Evolutionary conservation across 2,888 invertebrate genomes (phyloP).

Genomic region (Zootermopsis nevadensis): DNA sequence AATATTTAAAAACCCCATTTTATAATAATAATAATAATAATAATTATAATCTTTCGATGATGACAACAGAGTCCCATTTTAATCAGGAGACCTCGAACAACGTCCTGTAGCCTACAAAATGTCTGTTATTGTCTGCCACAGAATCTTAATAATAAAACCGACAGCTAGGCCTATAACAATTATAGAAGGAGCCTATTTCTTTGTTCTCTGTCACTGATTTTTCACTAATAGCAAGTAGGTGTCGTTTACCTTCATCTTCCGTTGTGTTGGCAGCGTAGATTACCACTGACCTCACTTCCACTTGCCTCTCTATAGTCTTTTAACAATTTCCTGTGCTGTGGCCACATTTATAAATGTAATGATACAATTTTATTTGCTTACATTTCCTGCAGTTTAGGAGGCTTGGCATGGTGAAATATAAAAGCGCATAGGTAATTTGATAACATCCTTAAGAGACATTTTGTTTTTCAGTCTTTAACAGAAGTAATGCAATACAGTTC

Average conservation of each 20-base stretch:
- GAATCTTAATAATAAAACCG: slow-evolving; percentile 30
- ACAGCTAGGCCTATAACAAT: slow-evolving; percentile 40
- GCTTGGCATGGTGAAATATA: not conserved
- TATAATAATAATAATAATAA: slow-evolving; percentile 24
- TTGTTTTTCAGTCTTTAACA: slow-evolving; percentile 7
- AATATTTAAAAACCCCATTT: slow-evolving; percentile 25
- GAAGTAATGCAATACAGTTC: not conserved
- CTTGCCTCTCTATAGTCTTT: too few species aligned
- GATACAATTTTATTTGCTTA: not conserved
- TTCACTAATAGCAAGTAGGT: slow-evolving; percentile 2
- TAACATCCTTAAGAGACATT: not conserved
- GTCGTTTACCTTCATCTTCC: not conserved
- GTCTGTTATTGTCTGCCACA: slow-evolving; percentile 41
- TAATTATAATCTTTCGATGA: slow-evolving; percentile 36
- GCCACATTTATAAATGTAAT: not conserved
- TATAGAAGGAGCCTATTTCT: slow-evolving; percentile 3
- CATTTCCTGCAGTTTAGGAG: not conserved
- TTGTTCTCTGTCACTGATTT: not conserved
- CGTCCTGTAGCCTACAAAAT: slow-evolving; percentile 32
- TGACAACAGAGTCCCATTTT: slow-evolving; percentile 26
- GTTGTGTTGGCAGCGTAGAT: not conserved
- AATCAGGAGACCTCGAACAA: not conserved
- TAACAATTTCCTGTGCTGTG: not conserved
- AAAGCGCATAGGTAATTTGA: not conserved
- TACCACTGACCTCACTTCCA: not conserved